phyloP scores from a whole-genome alignment of 2,113 vertebrate genomes.

The Crotophaga sulcirostris region DNA sequence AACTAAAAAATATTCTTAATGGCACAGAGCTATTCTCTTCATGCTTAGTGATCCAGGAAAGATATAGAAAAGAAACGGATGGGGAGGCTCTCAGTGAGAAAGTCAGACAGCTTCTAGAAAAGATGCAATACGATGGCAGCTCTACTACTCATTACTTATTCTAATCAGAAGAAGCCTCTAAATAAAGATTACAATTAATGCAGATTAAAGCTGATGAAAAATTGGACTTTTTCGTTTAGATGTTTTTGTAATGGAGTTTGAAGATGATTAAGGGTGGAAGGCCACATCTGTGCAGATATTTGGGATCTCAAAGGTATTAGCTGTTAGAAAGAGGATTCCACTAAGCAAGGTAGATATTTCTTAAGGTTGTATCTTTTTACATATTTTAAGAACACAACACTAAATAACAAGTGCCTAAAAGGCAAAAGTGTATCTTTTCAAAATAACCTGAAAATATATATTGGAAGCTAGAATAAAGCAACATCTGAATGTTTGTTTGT shows the following conservation, averaged over 20 bases:
- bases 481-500: neutral
- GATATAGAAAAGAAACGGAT: neutral
- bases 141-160: neutral
- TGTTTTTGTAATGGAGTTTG: neutral
- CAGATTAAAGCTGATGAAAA: neutral
- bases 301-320: neutral
- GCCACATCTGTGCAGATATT: neutral
- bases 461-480: neutral
- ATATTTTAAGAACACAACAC: neutral
- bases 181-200: neutral
- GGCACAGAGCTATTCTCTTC: neutral
- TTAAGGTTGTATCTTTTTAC: neutral
- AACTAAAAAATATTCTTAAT: neutral
- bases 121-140: neutral
- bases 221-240: neutral
- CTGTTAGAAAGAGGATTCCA: neutral
- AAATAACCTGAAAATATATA: neutral
- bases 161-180: neutral
- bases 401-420: neutral
- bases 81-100: neutral
- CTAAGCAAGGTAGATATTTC: neutral
- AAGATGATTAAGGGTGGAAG: neutral
- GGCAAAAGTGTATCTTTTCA: neutral
- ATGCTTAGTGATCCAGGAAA: neutral
- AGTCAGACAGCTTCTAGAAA: neutral